Evolutionary conservation across 2,888 invertebrate species (phyloP).

Genomic region (Cephonodes hylas): DNA sequence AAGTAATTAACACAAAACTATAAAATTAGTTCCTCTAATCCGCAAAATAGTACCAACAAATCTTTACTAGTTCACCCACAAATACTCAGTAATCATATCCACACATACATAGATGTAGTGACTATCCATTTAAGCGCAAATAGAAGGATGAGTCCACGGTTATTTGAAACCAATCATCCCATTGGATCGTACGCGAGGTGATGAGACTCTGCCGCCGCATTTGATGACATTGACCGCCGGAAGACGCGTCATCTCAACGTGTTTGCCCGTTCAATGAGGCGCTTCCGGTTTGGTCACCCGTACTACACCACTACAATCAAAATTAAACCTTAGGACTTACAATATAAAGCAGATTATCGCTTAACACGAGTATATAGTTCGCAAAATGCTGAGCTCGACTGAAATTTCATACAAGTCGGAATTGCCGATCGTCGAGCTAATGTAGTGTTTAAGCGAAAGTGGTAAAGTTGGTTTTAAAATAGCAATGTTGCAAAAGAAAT

Average conservation of each 20-base stretch:
- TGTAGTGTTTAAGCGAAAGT: not conserved
- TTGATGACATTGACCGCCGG: slow-evolving; percentile 62
- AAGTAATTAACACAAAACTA: no score
- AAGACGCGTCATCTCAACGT: slow-evolving; percentile 58
- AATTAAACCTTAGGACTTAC: slow-evolving; percentile 18
- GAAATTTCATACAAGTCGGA: slow-evolving; percentile 8
- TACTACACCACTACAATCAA: slow-evolving; percentile 19
- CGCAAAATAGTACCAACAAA: no score
- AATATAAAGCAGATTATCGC: not conserved
- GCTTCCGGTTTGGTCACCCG: slow-evolving; percentile 49
- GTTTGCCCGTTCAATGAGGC: slow-evolving; percentile 58
- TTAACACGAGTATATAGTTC: not conserved
- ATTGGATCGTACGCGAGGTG: slow-evolving; percentile 30
- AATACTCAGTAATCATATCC: no score
- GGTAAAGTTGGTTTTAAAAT: not conserved
- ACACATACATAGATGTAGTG: not conserved
- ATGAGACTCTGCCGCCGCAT: slow-evolving; percentile 13
- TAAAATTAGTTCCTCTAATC: no score
- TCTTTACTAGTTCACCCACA: no score
- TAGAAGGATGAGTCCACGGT: slow-evolving; percentile 6
- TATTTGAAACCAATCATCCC: slow-evolving; percentile 9
- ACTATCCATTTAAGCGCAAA: not conserved
- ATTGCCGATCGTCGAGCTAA: not conserved
- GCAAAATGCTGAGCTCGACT: slow-evolving; percentile 8
- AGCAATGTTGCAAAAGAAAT: not conserved